phyloP scores from a whole-genome alignment of 2,888 invertebrate species.

The Aricia artaxerxes region DNA sequence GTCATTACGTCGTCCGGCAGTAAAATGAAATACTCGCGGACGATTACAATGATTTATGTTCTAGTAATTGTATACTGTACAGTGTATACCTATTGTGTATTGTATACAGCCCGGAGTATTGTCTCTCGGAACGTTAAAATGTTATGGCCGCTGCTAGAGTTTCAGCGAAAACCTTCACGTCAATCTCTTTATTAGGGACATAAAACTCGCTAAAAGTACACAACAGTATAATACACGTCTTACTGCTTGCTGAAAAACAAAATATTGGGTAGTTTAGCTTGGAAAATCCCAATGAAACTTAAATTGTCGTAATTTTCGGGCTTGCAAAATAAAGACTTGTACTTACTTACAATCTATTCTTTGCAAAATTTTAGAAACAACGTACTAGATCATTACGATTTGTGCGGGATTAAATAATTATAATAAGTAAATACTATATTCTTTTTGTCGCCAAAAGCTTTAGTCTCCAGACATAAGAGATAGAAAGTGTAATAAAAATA shows the following conservation, averaged over 20 bases:
- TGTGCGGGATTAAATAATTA: too few species aligned
- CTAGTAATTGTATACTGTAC: background rate
- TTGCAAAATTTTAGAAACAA: too few species aligned
- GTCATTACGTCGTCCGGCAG: background rate
- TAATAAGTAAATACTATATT: too few species aligned
- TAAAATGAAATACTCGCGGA: background rate
- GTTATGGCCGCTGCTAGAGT: constrained; percentile 4
- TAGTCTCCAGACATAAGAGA: background rate
- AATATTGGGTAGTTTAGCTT: too few species aligned
- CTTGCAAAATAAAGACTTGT: too few species aligned
- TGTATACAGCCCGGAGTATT: background rate
- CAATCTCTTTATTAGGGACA: background rate
- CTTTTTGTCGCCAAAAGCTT: too few species aligned
- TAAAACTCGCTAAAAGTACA: background rate
- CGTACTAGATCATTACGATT: too few species aligned
- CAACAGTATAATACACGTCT: too few species aligned
- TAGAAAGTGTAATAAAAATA: background rate
- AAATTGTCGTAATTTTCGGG: too few species aligned
- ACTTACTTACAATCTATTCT: too few species aligned
- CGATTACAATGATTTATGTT: constrained; percentile 1
- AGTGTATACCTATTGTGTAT: background rate
- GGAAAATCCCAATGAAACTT: too few species aligned
- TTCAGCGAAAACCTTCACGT: constrained; percentile 6
- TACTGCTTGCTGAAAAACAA: background rate
- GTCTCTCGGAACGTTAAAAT: background rate